phyloP scores from a whole-genome alignment of 2,888 invertebrate species.

The Merodon equestris region DNA sequence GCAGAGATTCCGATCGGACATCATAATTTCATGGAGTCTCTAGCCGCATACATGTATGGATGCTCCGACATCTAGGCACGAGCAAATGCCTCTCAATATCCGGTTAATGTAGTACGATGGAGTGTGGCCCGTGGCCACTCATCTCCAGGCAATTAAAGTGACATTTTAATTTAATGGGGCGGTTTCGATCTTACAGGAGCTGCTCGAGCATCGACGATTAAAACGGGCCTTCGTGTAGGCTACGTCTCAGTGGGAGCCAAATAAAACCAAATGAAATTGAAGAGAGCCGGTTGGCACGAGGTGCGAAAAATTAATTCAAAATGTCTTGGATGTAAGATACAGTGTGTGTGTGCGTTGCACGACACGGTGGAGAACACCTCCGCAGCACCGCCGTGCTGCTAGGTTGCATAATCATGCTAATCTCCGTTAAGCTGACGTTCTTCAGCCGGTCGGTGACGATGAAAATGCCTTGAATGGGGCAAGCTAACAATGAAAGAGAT shows the following conservation, averaged over 20 bases:
- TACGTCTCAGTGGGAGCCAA: constrained; percentile 25
- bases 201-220: constrained; percentile 47
- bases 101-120: constrained; percentile 38
- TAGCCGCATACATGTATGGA: constrained; percentile 20
- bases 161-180: constrained; percentile 67
- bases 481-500: too few relatives aligned
- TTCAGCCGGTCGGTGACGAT: too few relatives aligned
- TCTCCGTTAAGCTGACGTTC: constrained; percentile 15
- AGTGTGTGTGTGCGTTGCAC: constrained; percentile 19
- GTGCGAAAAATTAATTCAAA: constrained; percentile 63
- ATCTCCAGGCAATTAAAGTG: constrained; percentile 60
- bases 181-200: constrained; percentile 55
- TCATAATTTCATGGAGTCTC: constrained; percentile 55
- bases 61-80: too few relatives aligned
- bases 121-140: constrained; percentile 30
- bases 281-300: not conserved
- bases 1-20: constrained; percentile 59
- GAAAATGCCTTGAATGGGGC: too few relatives aligned
- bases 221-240: constrained; percentile 41
- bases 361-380: constrained; percentile 24
- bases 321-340: constrained; percentile 48
- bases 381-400: not conserved
- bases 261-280: constrained; percentile 21
- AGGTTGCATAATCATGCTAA: constrained; percentile 56
- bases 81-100: constrained; percentile 59